A percentile compares a stretch with the other conserved stretches of the same genome.
Conservation (phyloP, 2,113 vertebrate species). For the Chascanopsetta lugubris region DNA sequence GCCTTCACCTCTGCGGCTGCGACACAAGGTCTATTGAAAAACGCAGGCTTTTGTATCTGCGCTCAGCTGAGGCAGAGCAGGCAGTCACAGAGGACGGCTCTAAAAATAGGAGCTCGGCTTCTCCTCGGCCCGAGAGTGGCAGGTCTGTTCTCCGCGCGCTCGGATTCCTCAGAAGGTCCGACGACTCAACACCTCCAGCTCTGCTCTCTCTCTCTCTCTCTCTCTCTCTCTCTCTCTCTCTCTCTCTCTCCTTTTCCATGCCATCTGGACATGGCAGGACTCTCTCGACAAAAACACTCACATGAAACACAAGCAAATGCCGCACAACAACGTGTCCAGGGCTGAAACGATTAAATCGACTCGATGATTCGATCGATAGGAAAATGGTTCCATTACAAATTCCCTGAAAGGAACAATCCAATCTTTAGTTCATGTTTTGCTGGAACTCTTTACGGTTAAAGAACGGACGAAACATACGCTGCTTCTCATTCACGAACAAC, state of each 20-base stretch:
- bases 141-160: slow-evolving; percentile 59
- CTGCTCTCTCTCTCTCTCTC: slow-evolving; percentile 45
- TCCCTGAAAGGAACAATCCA: no score
- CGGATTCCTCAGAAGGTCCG: slow-evolving; percentile 40
- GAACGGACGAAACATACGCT: no score
- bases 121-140: slow-evolving; percentile 70
- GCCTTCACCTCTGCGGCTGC: slow-evolving; percentile 10
- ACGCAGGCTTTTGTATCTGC: slow-evolving; percentile 56
- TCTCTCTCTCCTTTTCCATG: slow-evolving; percentile 19
- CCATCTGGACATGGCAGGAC: background rate
- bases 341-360: no score
- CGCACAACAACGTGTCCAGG: no score
- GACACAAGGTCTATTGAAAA: slow-evolving; percentile 40
- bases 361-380: no score
- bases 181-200: slow-evolving; percentile 39
- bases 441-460: no score
- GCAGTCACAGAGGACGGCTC: slow-evolving; percentile 75
- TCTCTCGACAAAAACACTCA: no score
- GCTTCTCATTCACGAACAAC: no score
- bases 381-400: no score
- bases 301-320: no score
- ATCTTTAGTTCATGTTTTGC: no score
- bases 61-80: slow-evolving; percentile 66
- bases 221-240: slow-evolving; percentile 48
- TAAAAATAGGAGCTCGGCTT: slow-evolving; percentile 79